These are phyloP conservation scores for Amazona vittata DNA, from an alignment of 2,113 vertebrate species.

Conservation along the genomic window DNA sequence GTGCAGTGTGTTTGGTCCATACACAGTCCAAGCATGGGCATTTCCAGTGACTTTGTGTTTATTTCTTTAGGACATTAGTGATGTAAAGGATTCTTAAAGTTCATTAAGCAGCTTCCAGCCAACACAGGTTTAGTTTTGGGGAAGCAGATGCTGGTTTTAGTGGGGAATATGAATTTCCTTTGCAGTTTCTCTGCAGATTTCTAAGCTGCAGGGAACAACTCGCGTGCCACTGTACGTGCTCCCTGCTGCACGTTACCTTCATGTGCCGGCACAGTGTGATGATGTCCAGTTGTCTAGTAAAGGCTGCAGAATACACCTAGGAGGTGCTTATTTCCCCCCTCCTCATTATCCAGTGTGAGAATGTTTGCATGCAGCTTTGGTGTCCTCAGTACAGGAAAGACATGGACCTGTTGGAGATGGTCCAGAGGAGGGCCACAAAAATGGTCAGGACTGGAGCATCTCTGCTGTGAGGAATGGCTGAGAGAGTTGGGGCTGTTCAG, in stretches of 20 bases:
- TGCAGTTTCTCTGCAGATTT: background rate
- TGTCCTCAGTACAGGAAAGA: background rate
- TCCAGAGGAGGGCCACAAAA: background rate
- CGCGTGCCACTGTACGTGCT: fast-evolving
- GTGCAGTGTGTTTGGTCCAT: fast-evolving
- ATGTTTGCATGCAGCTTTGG: background rate
- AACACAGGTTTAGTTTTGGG: background rate
- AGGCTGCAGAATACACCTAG: background rate
- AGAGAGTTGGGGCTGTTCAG: background rate
- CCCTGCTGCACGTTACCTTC: background rate
- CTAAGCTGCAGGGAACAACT: background rate
- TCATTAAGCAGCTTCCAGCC: background rate
- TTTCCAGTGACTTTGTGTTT: background rate
- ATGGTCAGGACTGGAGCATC: background rate
- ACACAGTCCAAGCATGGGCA: background rate
- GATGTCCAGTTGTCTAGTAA: background rate
- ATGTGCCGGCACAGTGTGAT: fast-evolving
- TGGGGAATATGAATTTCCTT: background rate
- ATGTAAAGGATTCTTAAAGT: background rate
- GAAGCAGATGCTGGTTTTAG: background rate
- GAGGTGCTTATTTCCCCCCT: background rate
- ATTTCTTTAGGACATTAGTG: background rate
- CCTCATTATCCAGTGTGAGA: background rate
- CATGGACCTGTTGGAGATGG: background rate
- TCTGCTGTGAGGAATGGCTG: background rate